Evolutionary conservation across 2,797 vertebrate species (phyloP), one percentile per base, ranked within the genome.

Genomic region (Oryzias dopingdopingensis): DNA sequence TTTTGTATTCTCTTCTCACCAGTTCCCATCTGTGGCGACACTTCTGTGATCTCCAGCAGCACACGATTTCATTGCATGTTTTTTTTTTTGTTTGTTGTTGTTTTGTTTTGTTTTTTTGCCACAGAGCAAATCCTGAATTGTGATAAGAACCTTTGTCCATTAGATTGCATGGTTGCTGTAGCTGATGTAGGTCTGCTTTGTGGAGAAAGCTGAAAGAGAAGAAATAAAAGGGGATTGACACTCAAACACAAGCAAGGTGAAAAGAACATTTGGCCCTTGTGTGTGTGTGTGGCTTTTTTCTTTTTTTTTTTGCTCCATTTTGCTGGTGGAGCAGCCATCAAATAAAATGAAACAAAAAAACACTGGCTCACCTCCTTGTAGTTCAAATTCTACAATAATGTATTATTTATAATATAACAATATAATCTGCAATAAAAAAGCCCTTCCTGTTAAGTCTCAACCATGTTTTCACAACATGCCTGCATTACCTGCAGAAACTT

Each of bases 141-240:
- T 12, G 66, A 57, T 55, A 68, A 68, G 56, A 79, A 60, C 72
- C 67, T 68, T 75, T 60, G 70, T 82, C 67, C 85, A 66, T 91
- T 96, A 99, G 92, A 99, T 95, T 48, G 96, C 96, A 44, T 98
- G 96, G 93, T 99, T 99, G 92, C 95, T 98, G 86, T 99, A 99
- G 93, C 94, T 96, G 93, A 99, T 97, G 62, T 98, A 99, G 66
- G 96, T 99, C 90, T 97, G 96, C 87, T 97, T 98, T 86, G 94
- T 94, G n/a, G 95, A 86, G 90, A 96, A 93, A 52, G 87, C 97
- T 99, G 88, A 61, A 86, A 88, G 84, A 82, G 87, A 84, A 82
- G 82, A 75, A 50, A 79, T 4, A 61, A 59, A 46, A 74, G 17
- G 41, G 61, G 62, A 42, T 8, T 81, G 26, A 68, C 64, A 52